Base-by-base conservation (phyloP, 1,140 invertebrate species). In the Saxidomus purpurata region DNA sequence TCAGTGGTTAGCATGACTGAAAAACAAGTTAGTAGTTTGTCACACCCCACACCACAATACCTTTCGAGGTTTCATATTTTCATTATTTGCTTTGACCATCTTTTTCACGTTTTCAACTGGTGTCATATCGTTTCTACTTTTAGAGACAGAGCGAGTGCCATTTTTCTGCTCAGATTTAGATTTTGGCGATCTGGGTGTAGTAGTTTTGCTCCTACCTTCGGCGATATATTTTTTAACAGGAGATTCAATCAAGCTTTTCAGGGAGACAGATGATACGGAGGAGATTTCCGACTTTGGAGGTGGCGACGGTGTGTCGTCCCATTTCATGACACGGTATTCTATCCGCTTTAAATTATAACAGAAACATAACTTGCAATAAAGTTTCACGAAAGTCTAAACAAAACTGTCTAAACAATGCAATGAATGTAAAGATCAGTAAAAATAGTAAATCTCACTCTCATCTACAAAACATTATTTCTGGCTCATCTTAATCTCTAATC, bases 141-240 rank as follows among this genome's bases (percentile, higher is more conserved):
- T 63, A 36, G 49, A 13, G 11, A 49, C 31, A 28, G 28, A 47
- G 13, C 11, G 36, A 4, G 43, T 61, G 11, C n/a, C 13, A 38
- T 17, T 43, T 63, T 63, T 76, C 15, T 17, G 1, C 25, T 36
- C 76, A 22, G 74, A 87, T 31, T 86, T 38, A 4, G 28, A 31
- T 71, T 76, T 55, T 15, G 34, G 52, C n/a, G 31, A 28, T 34
- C 38, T 47, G 8, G 85, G 74, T 47, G 52, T 87, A 4, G 36
- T 76, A 3, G 71, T 79, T 79, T 87, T 87, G 34, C 36, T 55
- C 19, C 52, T 49, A 9, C 43, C 85, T 63, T 83, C 81, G 4
- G 31, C 52, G 25, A 87, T 87, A 40, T 87, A 87, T 34, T 76
- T 74, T 87, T 87, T 87, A 15, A 87, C 85, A 15, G 85, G 85